phyloP scores from a whole-genome alignment of 2,113 vertebrate genomes.

The Hippolais icterina region DNA sequence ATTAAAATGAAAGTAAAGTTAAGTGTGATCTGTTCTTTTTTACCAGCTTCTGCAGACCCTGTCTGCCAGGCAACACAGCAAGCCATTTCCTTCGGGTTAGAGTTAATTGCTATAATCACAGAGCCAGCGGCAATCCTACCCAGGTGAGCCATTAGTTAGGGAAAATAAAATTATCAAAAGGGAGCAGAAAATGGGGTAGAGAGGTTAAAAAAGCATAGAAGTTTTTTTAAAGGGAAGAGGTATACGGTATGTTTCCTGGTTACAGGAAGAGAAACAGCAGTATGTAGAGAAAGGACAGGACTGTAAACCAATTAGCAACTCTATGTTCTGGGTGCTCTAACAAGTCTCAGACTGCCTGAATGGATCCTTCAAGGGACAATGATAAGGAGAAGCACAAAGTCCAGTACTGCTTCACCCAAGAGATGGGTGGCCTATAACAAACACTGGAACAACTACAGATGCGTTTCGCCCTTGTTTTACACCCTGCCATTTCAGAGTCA shows the following conservation, averaged over 20 bases:
- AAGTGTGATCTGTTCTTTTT: conserved; percentile 21
- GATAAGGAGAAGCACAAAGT: not conserved
- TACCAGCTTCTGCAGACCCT: not conserved
- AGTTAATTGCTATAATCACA: conserved; percentile 68
- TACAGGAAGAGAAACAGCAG: conserved; percentile 29
- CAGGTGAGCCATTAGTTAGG: conserved; percentile 66
- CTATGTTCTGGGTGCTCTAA: not conserved
- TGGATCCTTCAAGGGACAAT: not conserved
- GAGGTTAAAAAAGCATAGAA: conserved; percentile 50
- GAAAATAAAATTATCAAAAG: conserved; percentile 40
- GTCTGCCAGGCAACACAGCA: conserved; percentile 37
- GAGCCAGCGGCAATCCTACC: conserved; percentile 53
- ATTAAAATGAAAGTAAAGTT: conserved; percentile 33
- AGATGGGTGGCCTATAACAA: not conserved
- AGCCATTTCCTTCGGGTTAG: conserved; percentile 30
- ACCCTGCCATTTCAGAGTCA: not conserved
- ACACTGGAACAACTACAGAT: not conserved
- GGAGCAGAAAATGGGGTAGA: not conserved
- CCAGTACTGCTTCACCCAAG: not conserved
- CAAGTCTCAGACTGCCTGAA: not conserved
- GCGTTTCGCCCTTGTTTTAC: not conserved
- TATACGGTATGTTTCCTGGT: not conserved
- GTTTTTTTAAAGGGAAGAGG: conserved; percentile 7
- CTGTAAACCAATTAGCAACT: not conserved
- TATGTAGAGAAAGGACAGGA: not conserved